Base-by-base conservation (phyloP, 2,797 vertebrate species). In the Sphenodon punctatus region DNA sequence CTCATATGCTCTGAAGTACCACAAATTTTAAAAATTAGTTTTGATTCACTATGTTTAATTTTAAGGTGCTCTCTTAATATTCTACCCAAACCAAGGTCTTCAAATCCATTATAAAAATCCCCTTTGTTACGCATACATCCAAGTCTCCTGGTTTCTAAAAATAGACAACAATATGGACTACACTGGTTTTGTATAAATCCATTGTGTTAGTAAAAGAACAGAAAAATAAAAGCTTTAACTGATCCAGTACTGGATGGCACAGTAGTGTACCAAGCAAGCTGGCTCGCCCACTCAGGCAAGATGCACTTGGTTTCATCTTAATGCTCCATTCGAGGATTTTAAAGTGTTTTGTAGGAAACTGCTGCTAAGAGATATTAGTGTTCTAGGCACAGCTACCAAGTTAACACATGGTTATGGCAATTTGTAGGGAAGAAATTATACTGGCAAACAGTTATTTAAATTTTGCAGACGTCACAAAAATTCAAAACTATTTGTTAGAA, bases 271-370 rank as follows among this genome's bases (percentile, higher is more conserved):
- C 68, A 72, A 76, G 56, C 48, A 82, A 27, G 41, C 46, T 34
- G 0, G 5, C 23, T 48, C 85, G 64, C 79, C 85, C 79, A 70
- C 81, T 85, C 77, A 80, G 67, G 78, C 8, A 80, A 59, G 81
- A 82, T 80, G 55, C 42, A 43, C 70, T n/a, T 42, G 64, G 56
- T 80, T 84, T 22, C 61, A 72, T 80, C 67, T 75, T 59, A 17
- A 61, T 2, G 67, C 81, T 80, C 71, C 71, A 20, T 9, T 82
- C 68, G 30, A 27, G 85, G 80, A 66, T 22, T 1, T 38, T n/a
- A n/a, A 79, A 84, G 63, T 2, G 75, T 92, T 86, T 76, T 90
- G 89, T 61, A 79, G 87, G 89, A 75, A 88, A 87, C 89, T 59
- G 72, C 61, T 72, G 78, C 67, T 10, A 3, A 34, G 63, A 82